Evolutionary conservation across 2,888 invertebrate species (phyloP).

Genomic region (Campopleginae sp.): DNA sequence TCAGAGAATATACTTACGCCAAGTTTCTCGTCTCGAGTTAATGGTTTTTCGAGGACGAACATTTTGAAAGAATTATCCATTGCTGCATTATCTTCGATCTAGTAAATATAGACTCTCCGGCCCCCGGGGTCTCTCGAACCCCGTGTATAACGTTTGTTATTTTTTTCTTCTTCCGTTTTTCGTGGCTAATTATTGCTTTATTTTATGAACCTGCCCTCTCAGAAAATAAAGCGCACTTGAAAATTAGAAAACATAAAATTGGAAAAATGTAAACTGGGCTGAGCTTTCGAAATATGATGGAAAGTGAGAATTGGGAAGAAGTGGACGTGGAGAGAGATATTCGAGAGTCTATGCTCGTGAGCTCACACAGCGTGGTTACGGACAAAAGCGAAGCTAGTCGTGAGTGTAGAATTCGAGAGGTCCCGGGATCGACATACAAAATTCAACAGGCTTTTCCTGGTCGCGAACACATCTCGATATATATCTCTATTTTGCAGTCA

Average conservation of each 20-base stretch:
- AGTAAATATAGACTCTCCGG: no score
- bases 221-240: no score
- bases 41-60: neutral
- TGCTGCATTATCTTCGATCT: no score
- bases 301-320: constrained; percentile 27
- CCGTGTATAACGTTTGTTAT: no score
- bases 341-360: constrained; percentile 37
- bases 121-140: no score
- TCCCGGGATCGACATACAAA: constrained; percentile 65
- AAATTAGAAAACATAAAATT: neutral
- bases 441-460: constrained; percentile 68
- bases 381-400: constrained; percentile 52
- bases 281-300: constrained; percentile 62
- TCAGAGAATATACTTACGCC: neutral
- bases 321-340: constrained; percentile 35
- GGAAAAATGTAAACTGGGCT: constrained; percentile 23
- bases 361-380: constrained; percentile 20
- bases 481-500: constrained; percentile 46
- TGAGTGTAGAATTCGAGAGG: constrained; percentile 33
- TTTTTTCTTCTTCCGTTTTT: neutral
- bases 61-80: neutral
- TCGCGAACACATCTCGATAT: constrained; percentile 53
- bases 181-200: neutral
- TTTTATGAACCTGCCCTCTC: no score
- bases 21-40: neutral